Base-by-base conservation (phyloP, 2,888 invertebrate species). In the Cantharis flavilabris region DNA sequence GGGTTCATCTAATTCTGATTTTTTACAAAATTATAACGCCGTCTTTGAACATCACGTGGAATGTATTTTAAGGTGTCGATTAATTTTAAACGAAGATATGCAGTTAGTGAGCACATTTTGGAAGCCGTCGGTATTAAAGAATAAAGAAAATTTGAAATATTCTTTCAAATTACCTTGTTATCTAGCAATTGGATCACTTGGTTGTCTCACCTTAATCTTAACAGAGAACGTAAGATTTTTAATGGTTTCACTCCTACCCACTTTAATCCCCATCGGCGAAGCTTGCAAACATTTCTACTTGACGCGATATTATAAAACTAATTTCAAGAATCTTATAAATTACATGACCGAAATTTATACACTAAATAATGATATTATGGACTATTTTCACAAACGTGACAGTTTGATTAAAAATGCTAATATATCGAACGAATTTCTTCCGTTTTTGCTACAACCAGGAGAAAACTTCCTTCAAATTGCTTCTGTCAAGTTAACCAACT, bases 71-170 rank as follows among this genome's bases (percentile, higher is more conserved):
- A 62, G 69, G 11, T 78, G 76, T 20, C 64, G 64, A 9, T 18
- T 78, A 33, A 26, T 78, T 3, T 26, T 78, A 26, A 73, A 78
- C 30, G 78, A 78, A 69, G 78, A 78, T 14, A 69, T 71, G 65
- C 49, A 73, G 13, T 62, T 78, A 30, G 10, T 78, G 1, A 18
- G 69, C 18, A 76, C 71, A 9, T 78, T 75, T 63, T 78, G 78
- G 78, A 49, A 72, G 30, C 75, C 49, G 7, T 49, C 49, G 2
- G n/a, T n/a, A 70, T 20, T 65, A 28, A 9, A 4, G 28, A 18
- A 1, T 74, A 33, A 7, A 13, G 49, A 49, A n/a, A 49, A 7
- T 9, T 49, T 2, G 0, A 49, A 49, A 49, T 49, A 49, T 49
- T 49, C 49, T n/a, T 49, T 49, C 2, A 49, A 49, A 49, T 49